Percentiles rank a stretch among this genome's conserved stretches.
Evolutionary conservation across 2,888 invertebrate genomes (phyloP).

Genomic region (Nezara viridula): DNA sequence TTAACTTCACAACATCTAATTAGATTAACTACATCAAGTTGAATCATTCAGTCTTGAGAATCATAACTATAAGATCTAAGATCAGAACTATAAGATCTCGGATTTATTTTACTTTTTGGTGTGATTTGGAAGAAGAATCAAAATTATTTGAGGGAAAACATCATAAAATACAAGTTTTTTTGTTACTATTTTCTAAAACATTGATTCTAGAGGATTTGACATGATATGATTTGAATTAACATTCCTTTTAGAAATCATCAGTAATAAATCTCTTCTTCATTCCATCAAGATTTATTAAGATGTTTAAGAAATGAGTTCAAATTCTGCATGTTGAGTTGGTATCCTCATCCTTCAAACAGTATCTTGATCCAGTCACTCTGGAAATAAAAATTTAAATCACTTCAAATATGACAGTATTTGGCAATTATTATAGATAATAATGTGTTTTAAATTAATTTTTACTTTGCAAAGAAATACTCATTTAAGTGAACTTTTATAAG

Average conservation of each 20-base stretch:
- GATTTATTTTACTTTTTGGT: background rate
- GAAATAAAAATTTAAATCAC: background rate
- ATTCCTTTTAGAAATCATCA: background rate
- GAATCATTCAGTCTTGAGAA: background rate
- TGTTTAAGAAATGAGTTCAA: background rate
- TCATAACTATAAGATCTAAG: no score
- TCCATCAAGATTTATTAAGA: background rate
- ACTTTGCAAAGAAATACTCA: background rate
- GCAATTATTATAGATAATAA: background rate
- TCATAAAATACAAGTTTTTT: background rate
- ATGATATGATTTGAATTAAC: background rate
- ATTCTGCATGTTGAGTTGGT: constrained; percentile 13
- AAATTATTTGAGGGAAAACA: background rate
- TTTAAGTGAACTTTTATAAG: background rate
- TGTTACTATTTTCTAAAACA: background rate
- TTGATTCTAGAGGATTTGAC: background rate
- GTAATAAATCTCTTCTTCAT: background rate
- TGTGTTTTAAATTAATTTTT: background rate
- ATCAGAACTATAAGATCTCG: background rate
- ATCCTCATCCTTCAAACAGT: constrained; percentile 4
- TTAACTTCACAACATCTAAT: background rate
- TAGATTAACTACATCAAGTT: background rate
- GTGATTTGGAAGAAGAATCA: background rate
- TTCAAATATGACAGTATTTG: background rate
- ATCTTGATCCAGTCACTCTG: constrained; percentile 11